Conservation (phyloP, 1,140 invertebrate species). For the Argopecten irradians region DNA sequence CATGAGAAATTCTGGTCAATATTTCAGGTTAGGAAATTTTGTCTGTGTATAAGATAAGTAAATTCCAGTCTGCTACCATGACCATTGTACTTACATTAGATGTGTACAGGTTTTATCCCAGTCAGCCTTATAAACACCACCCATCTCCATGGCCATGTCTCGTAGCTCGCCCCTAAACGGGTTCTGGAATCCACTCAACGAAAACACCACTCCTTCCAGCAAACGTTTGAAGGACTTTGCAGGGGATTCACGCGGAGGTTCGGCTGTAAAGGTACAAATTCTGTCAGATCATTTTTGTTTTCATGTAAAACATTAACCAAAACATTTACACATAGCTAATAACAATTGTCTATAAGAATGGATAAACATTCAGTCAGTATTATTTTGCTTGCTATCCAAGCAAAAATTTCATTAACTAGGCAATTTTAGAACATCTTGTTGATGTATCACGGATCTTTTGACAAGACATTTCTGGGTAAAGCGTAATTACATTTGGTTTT, state of each 20-base stretch:
- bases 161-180: slow-evolving; percentile 85
- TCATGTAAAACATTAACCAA: neutral
- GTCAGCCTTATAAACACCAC: slow-evolving; percentile 87
- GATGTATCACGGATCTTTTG: too few relatives aligned
- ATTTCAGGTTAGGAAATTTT: too few relatives aligned
- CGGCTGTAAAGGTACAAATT: slow-evolving; percentile 57
- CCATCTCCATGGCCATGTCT: slow-evolving; percentile 85
- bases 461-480: too few relatives aligned
- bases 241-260: slow-evolving; percentile 60
- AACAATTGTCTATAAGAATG: too few relatives aligned
- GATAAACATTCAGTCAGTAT: too few relatives aligned
- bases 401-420: too few relatives aligned
- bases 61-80: neutral
- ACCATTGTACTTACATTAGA: slow-evolving; percentile 82
- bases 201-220: slow-evolving; percentile 85
- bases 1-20: too few relatives aligned
- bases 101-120: slow-evolving; percentile 88
- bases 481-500: slow-evolving; percentile 69
- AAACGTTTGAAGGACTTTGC: slow-evolving; percentile 68
- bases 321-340: too few relatives aligned
- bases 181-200: slow-evolving; percentile 91
- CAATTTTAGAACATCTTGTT: too few relatives aligned
- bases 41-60: too few relatives aligned
- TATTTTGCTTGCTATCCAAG: too few relatives aligned
- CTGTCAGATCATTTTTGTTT: neutral